Evolutionary conservation across 2,888 invertebrate genomes (phyloP), one percentile per base, ranked within the genome.

Genomic region (Shargacucullia verbasci): DNA sequence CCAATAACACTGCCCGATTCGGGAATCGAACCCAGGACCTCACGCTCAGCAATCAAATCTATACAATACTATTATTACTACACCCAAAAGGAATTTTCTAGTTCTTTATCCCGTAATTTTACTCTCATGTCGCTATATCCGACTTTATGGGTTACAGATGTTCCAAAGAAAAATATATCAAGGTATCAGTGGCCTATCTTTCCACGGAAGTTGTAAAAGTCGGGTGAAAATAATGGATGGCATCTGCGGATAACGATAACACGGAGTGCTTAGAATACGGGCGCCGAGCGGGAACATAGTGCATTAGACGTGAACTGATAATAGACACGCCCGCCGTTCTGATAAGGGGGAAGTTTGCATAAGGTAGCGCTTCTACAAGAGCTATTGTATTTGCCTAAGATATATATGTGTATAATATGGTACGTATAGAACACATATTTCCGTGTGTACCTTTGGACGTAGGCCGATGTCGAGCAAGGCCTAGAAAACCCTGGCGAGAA

Each of bases 171-270:
- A 63, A 59, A 65, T 20, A 59, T 60, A 63, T 48, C 45, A 31
- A 45, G 35, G 34, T 62, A 59, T 69, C 59, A 50, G 39, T 38
- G 10, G 10, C 38, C 47, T 59, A 71, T 71, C 55, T 57, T 25
- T 13, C 29, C 15, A 35, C 47, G 72, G 72, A 75, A 71, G 67
- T 63, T 41, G 72, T 68, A 75, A 71, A 75, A 71, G 60, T 71
- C 59, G 10, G 10, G 43, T 38, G 58, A 54, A 59, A 60, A 71
- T 71, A 72, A 73, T 67, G 67, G 56, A 63, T 62, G 50, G 61
- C 37, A 13, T 66, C 66, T 52, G 27, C 35, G 50, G 72, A 71
- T 71, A 65, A 59, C 40, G 13, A 38, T n/a, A 31, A 0, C 55
- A 59, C 40, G 13, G 35, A 33, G 40, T n/a, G 64, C 58, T 67